A percentile compares a stretch with the other conserved stretches of the same genome.
phyloP scores from a whole-genome alignment of 2,888 invertebrate genomes.

The Operophtera brumata region DNA sequence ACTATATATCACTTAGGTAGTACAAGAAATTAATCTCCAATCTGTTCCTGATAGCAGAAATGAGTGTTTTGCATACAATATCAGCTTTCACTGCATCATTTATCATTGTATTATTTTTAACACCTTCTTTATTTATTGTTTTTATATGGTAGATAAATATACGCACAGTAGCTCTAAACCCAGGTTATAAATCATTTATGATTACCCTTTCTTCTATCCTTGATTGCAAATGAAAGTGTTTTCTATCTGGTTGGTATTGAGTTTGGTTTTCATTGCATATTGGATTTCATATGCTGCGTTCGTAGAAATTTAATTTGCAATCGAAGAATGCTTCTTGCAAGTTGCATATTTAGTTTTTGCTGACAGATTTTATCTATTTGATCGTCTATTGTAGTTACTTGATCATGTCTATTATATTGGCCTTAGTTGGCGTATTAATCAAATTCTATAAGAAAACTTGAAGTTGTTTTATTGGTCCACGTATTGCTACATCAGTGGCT shows the following conservation, averaged over 20 bases:
- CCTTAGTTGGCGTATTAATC: no score
- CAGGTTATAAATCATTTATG: conserved; percentile 49
- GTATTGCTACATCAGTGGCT: no score
- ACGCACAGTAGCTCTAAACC: conserved; percentile 39
- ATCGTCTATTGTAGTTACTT: conserved; percentile 11
- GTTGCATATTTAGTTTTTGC: conserved; percentile 28
- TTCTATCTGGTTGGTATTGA: conserved; percentile 39
- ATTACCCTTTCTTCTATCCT: conserved; percentile 34
- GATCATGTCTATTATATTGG: no score
- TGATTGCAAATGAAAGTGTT: conserved; percentile 40
- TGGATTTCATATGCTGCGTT: conserved; percentile 16
- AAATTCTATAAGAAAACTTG: no score
- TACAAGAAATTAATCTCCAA: conserved; percentile 27
- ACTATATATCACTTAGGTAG: not conserved
- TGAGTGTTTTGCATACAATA: conserved; percentile 47
- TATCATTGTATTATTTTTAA: conserved; percentile 43
- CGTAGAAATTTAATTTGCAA: conserved; percentile 45
- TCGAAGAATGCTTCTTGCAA: conserved; percentile 17
- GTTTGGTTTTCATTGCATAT: conserved; percentile 28
- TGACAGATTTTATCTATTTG: conserved; percentile 15
- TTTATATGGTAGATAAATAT: conserved; percentile 32
- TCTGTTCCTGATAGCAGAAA: conserved; percentile 33
- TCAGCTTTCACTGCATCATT: conserved; percentile 46
- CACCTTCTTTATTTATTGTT: conserved; percentile 36
- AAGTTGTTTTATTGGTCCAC: no score